These are phyloP conservation scores for Camptogramma bilineatum DNA, from an alignment of 2,888 invertebrate species.

Conservation along the genomic window DNA sequence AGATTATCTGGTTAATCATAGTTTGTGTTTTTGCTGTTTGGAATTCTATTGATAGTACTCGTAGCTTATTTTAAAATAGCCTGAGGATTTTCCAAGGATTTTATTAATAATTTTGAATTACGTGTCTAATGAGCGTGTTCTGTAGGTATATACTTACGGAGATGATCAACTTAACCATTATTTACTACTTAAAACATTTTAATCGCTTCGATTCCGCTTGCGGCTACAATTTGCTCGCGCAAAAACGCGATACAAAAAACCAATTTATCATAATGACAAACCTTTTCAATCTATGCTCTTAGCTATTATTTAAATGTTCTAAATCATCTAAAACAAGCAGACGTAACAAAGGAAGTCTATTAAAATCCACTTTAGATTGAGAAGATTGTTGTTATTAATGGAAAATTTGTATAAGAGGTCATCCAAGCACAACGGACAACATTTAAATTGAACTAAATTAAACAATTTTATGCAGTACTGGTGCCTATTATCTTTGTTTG, in stretches of 20 bases:
- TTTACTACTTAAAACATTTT: constrained; percentile 27
- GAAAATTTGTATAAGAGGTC: constrained; percentile 52
- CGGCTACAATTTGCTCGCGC: constrained; percentile 33
- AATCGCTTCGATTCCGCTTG: constrained; percentile 32
- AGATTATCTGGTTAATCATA: not conserved
- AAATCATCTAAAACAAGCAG: constrained; percentile 51
- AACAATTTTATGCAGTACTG: constrained; percentile 7
- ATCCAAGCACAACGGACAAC: constrained; percentile 30
- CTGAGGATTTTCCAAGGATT: not conserved
- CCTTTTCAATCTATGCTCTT: constrained; percentile 50
- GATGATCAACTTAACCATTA: constrained; percentile 13
- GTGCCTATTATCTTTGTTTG: not conserved
- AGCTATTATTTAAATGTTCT: constrained; percentile 52
- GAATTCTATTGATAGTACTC: not conserved
- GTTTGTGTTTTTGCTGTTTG: not conserved
- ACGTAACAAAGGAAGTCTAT: constrained; percentile 64
- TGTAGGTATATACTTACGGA: not conserved
- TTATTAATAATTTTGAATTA: not conserved
- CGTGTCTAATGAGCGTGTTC: not conserved
- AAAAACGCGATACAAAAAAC: constrained; percentile 40
- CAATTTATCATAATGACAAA: constrained; percentile 46
- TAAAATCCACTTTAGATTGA: constrained; percentile 66
- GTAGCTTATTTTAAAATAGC: not conserved
- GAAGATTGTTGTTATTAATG: constrained; percentile 51
- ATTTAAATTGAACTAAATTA: not conserved